Evolutionary conservation across 2,888 invertebrate species (phyloP).

Genomic region (Polylopha cassiicola): DNA sequence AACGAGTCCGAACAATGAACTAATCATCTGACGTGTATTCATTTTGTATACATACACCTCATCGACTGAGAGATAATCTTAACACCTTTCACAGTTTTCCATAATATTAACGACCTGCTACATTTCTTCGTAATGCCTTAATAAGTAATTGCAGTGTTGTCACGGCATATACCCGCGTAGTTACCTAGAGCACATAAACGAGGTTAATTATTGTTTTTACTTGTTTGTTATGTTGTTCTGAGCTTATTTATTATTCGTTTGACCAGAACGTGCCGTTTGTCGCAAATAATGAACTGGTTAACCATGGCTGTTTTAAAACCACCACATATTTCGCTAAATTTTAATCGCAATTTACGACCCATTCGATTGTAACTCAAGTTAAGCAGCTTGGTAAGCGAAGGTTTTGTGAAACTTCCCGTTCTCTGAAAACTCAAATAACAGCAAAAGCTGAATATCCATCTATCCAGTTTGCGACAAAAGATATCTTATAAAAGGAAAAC

Average conservation of each 20-base stretch:
- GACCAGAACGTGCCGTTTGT: constrained; percentile 13
- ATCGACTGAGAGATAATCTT: too few relatives aligned
- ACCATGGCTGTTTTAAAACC: constrained; percentile 16
- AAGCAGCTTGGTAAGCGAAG: constrained; percentile 2
- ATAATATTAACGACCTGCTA: too few relatives aligned
- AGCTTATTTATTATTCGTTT: constrained; percentile 9
- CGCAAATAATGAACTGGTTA: constrained; percentile 22
- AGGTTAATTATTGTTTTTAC: background rate
- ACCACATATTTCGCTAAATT: constrained; percentile 16
- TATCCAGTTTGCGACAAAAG: too few relatives aligned
- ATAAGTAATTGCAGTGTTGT: background rate
- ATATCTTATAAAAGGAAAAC: too few relatives aligned
- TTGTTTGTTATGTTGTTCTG: constrained; percentile 5
- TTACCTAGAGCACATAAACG: background rate
- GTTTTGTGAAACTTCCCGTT: constrained; percentile 6
- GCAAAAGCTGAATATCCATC: too few relatives aligned
- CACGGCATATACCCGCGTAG: background rate
- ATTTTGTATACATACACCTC: constrained; percentile 27
- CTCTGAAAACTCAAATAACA: constrained; percentile 5
- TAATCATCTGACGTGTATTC: constrained; percentile 53
- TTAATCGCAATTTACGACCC: constrained; percentile 13
- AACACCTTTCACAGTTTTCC: too few relatives aligned
- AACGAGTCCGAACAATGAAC: constrained; percentile 72
- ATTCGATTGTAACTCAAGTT: constrained; percentile 9
- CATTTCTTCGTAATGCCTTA: too few relatives aligned